Percentiles rank a stretch among this genome's conserved stretches.
These are phyloP conservation scores for Acleris holmiana DNA, from an alignment of 2,888 invertebrate genomes.

Conservation along the genomic window DNA sequence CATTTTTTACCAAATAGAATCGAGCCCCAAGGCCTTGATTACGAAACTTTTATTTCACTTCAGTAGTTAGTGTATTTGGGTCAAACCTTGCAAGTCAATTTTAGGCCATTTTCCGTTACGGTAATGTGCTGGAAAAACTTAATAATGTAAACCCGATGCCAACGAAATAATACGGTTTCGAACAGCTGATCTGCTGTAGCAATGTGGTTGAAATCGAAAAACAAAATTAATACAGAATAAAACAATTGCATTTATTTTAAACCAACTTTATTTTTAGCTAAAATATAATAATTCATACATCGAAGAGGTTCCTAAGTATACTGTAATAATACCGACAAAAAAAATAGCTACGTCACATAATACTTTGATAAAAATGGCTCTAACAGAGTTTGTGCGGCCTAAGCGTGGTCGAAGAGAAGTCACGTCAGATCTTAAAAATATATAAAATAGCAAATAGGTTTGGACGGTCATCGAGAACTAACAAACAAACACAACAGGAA, in stretches of 20 bases:
- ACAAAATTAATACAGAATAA: slow-evolving; percentile 52
- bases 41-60: too few relatives aligned
- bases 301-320: slow-evolving; percentile 81
- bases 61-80: too few relatives aligned
- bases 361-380: slow-evolving; percentile 51
- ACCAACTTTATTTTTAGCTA: slow-evolving; percentile 85
- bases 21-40: too few relatives aligned
- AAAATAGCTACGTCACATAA: slow-evolving; percentile 66
- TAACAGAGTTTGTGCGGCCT: slow-evolving; percentile 53
- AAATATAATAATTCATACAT: slow-evolving; percentile 85
- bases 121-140: too few relatives aligned
- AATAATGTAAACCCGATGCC: too few relatives aligned
- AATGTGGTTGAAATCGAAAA: too few relatives aligned
- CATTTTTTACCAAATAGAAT: too few relatives aligned
- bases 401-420: slow-evolving; percentile 43
- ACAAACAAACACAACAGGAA: slow-evolving; percentile 42
- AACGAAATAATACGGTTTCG: too few relatives aligned
- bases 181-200: too few relatives aligned
- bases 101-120: too few relatives aligned
- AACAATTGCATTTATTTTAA: slow-evolving; percentile 70
- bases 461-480: slow-evolving; percentile 73
- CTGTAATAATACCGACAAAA: slow-evolving; percentile 75
- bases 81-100: too few relatives aligned
- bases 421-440: slow-evolving; percentile 59
- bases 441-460: slow-evolving; percentile 53